These are phyloP conservation scores for Festucalex cinctus DNA, from an alignment of 2,113 vertebrate genomes.

Conservation along the genomic window DNA sequence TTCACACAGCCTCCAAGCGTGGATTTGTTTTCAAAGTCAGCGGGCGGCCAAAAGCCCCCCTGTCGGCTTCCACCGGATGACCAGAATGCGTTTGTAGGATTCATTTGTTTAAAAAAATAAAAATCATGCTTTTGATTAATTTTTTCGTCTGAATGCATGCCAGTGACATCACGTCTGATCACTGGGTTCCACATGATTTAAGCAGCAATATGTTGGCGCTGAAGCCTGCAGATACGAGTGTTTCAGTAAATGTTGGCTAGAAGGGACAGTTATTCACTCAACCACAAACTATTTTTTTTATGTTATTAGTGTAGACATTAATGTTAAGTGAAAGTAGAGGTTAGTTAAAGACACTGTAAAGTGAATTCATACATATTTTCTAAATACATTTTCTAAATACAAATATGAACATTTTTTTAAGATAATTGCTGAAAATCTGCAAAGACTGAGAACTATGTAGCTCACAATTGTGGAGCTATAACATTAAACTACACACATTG, in stretches of 20 bases:
- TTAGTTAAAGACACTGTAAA: too few species aligned
- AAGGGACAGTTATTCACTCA: background rate
- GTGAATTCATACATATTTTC: too few species aligned
- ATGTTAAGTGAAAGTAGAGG: too few species aligned
- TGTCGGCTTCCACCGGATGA: conserved; percentile 47
- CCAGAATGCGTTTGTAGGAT: conserved; percentile 33
- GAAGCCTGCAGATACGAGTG: background rate
- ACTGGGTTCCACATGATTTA: background rate
- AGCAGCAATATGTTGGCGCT: background rate
- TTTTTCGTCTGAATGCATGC: background rate
- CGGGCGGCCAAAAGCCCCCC: conserved; percentile 35
- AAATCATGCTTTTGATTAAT: background rate
- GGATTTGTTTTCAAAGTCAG: conserved; percentile 70
- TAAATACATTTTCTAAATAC: too few species aligned
- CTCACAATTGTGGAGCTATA: too few species aligned
- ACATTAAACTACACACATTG: too few species aligned
- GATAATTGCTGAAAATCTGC: too few species aligned
- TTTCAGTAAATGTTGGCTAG: background rate
- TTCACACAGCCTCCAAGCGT: conserved; percentile 63
- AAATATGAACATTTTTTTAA: too few species aligned
- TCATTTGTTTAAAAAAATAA: conserved; percentile 23
- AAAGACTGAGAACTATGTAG: too few species aligned
- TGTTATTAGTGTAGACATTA: too few species aligned
- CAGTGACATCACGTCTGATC: background rate
- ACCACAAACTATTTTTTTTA: too few species aligned